These are phyloP conservation scores for Pterostichus madidus DNA, from an alignment of 2,888 invertebrate genomes.

Conservation along the genomic window DNA sequence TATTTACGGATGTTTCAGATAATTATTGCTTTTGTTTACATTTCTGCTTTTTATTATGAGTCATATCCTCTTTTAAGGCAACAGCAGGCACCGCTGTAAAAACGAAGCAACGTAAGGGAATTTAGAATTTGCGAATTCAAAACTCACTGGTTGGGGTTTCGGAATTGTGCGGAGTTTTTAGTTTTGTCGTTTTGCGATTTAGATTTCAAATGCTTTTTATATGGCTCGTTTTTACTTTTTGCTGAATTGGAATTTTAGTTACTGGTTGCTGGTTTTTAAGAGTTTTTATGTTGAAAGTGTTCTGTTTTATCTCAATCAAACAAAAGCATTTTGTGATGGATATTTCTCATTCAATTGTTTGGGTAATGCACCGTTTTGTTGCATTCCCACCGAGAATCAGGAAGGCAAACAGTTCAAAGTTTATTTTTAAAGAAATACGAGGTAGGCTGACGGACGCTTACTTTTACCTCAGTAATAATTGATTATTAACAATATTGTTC, in stretches of 20 bases:
- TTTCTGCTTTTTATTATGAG: background rate
- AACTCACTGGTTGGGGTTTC: background rate
- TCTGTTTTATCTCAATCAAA: conserved; percentile 36
- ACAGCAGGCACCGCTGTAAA: background rate
- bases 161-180: background rate
- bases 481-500: no score
- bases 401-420: no score
- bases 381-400: no score
- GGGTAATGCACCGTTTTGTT: conserved; percentile 15
- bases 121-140: background rate
- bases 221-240: conserved; percentile 20
- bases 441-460: no score
- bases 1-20: no score
- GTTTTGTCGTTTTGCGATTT: conserved; percentile 1
- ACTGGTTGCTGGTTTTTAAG: conserved; percentile 28
- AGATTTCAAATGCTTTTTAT: conserved; percentile 18
- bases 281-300: conserved; percentile 22
- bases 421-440: no score
- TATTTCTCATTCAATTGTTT: conserved; percentile 8
- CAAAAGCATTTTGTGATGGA: conserved; percentile 15
- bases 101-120: background rate
- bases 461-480: no score
- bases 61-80: background rate
- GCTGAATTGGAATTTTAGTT: conserved; percentile 32
- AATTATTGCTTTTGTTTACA: conserved; percentile 27